Conservation (phyloP, 2,113 vertebrate species). For the Formicarius rufipectus region DNA sequence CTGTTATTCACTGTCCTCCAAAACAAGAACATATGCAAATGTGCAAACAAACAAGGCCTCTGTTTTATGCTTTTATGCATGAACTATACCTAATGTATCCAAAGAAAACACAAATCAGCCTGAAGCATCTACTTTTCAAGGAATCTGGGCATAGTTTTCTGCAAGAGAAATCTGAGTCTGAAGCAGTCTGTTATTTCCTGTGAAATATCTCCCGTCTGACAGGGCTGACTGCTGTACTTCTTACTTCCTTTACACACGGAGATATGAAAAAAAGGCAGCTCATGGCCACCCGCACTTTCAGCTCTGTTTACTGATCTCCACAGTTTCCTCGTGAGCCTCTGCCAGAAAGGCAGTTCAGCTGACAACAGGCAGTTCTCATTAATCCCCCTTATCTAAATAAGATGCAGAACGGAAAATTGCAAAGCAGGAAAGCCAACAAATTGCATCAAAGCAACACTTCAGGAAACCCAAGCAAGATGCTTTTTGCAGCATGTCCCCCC, state of each 20-base stretch:
- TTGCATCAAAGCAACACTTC: background rate
- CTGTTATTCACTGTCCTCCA: background rate
- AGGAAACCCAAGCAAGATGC: background rate
- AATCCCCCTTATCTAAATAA: constrained; percentile 26
- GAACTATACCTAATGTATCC: background rate
- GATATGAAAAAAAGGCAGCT: background rate
- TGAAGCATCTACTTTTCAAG: background rate
- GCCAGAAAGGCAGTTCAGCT: constrained; percentile 27
- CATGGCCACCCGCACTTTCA: background rate
- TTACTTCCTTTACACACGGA: background rate
- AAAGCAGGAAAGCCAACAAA: background rate
- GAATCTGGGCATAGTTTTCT: background rate
- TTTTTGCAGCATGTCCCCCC: background rate
- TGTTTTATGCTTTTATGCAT: background rate
- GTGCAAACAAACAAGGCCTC: background rate
- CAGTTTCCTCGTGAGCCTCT: constrained; percentile 2
- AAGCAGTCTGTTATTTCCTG: constrained; percentile 23
- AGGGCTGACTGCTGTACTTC: constrained; percentile 14
- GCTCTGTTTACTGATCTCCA: constrained; percentile 25
- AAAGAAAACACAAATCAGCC: background rate
- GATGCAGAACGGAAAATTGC: background rate
- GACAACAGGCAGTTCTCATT: constrained; percentile 17
- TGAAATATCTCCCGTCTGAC: constrained; percentile 34
- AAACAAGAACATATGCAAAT: background rate
- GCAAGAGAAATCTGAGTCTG: background rate